phyloP scores from a whole-genome alignment of 2,797 vertebrate species.

The Zalophus californianus region DNA sequence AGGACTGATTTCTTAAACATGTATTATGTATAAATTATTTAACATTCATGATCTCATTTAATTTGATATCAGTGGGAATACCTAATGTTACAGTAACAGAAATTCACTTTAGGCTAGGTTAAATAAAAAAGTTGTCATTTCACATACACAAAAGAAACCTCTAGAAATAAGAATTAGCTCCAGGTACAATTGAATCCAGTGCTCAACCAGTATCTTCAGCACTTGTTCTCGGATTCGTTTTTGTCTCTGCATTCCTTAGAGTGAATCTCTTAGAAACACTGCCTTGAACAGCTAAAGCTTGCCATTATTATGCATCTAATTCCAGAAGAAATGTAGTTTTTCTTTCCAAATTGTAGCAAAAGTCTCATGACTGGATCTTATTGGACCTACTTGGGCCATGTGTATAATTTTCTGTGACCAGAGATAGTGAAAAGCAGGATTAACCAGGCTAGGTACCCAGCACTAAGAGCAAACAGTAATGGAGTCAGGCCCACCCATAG shows the following conservation, averaged over 20 bases:
- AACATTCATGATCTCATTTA: slow-evolving; percentile 9
- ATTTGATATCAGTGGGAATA: not conserved
- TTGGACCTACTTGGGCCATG: not conserved
- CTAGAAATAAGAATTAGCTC: not conserved
- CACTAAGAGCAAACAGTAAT: not conserved
- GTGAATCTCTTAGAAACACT: not conserved
- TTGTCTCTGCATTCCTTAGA: not conserved
- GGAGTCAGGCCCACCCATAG: not conserved
- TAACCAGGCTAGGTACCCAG: not conserved
- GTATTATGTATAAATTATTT: not conserved
- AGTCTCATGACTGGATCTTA: not conserved
- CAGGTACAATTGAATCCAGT: not conserved
- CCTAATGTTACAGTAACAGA: slow-evolving; percentile 14
- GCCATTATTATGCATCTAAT: not conserved
- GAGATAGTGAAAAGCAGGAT: not conserved
- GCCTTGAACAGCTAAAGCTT: not conserved
- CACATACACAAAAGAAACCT: not conserved
- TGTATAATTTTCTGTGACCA: not conserved
- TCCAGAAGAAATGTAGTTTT: slow-evolving; percentile 2
- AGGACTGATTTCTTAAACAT: not conserved
- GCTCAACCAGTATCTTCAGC: not conserved
- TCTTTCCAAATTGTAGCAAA: not conserved
- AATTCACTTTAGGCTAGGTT: slow-evolving; percentile 31
- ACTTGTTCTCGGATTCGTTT: not conserved
- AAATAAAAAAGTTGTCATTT: slow-evolving; percentile 8